phyloP scores from a whole-genome alignment of 2,888 invertebrate genomes.

The Drosophila anceps region DNA sequence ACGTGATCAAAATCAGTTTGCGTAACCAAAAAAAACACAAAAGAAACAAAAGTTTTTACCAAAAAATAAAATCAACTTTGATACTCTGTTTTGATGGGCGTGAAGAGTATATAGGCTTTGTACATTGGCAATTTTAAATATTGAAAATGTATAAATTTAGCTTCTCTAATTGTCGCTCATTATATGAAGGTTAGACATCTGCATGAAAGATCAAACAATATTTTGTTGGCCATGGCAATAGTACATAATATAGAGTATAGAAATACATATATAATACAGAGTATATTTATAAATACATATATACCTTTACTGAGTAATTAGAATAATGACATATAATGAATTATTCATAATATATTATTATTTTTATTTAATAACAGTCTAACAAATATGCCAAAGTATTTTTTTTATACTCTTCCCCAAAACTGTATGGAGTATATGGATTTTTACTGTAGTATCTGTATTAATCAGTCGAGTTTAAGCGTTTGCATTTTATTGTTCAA shows the following conservation, averaged over 20 bases:
- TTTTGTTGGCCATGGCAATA: neutral
- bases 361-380: neutral
- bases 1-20: slow-evolving; percentile 27
- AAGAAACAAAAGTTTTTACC: neutral
- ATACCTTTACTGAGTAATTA: neutral
- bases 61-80: neutral
- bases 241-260: neutral
- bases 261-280: neutral
- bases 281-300: neutral
- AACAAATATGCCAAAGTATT: neutral
- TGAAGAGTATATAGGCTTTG: neutral
- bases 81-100: neutral
- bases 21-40: slow-evolving; percentile 5
- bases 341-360: neutral
- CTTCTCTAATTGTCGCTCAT: neutral
- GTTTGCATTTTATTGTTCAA: neutral
- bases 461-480: too few species aligned
- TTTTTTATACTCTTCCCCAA: neutral
- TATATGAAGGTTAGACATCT: neutral
- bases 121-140: neutral
- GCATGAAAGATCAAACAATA: neutral
- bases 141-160: neutral
- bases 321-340: neutral
- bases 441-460: neutral
- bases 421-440: neutral